Evolutionary conservation across 2,888 invertebrate species (phyloP).

Genomic region (Campoplex nolae): DNA sequence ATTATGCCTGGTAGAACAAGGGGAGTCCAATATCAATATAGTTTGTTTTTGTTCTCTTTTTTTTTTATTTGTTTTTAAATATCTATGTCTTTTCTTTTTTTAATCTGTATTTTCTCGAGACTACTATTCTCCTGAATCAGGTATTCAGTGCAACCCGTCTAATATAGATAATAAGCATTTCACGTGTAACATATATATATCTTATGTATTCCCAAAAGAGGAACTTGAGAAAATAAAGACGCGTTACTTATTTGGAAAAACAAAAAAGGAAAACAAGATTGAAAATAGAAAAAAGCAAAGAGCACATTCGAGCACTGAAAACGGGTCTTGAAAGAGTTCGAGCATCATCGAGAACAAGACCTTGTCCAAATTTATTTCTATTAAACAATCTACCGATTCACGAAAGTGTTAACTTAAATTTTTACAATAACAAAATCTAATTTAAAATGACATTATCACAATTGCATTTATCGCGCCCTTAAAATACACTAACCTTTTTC

Average conservation of each 20-base stretch:
- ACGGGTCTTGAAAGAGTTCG: conserved; percentile 8
- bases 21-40: conserved; percentile 41
- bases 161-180: conserved; percentile 60
- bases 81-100: neutral
- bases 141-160: conserved; percentile 44
- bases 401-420: conserved; percentile 67
- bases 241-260: conserved; percentile 39
- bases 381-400: conserved; percentile 58
- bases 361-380: conserved; percentile 40
- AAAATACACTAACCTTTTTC: conserved; percentile 66
- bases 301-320: conserved; percentile 33
- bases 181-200: conserved; percentile 45
- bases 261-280: conserved; percentile 10
- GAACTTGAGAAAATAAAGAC: conserved; percentile 38
- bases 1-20: conserved; percentile 54
- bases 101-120: conserved; percentile 39
- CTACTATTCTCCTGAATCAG: conserved; percentile 40
- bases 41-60: neutral
- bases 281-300: conserved; percentile 34
- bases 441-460: conserved; percentile 72
- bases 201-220: conserved; percentile 54
- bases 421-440: conserved; percentile 68
- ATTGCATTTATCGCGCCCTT: conserved; percentile 69
- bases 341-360: conserved; percentile 35
- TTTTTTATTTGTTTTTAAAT: conserved; percentile 1